phyloP scores from a whole-genome alignment of 37 sponge, comb jelly and placozoan genomes.

The Spongia lamella region DNA sequence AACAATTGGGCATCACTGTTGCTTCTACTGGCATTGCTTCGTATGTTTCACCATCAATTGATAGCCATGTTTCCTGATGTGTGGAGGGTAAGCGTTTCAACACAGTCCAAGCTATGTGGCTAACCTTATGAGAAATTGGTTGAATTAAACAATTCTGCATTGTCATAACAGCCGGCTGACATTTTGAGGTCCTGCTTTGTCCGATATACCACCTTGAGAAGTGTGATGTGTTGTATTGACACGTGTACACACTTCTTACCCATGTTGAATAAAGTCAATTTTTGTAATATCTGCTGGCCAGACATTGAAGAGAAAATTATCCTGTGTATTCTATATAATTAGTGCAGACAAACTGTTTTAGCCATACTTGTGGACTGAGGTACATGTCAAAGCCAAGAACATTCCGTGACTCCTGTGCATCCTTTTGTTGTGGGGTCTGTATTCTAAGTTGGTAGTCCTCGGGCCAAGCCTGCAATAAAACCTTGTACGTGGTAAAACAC shows the following conservation, averaged over 20 bases:
- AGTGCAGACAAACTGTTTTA: too few relatives aligned
- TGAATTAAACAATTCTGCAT: neutral
- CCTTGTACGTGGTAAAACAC: too few relatives aligned
- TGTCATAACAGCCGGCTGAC: neutral
- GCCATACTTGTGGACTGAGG: too few relatives aligned
- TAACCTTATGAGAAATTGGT: neutral
- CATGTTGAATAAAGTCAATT: slow-evolving; percentile 46
- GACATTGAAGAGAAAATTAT: neutral
- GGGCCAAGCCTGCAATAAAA: slow-evolving; percentile 44
- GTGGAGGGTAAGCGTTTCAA: neutral
- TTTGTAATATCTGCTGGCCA: slow-evolving; percentile 39
- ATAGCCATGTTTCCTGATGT: slow-evolving; percentile 50
- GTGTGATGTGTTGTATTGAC: neutral
- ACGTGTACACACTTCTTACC: slow-evolving; percentile 21
- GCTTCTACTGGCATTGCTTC: slow-evolving; percentile 55
- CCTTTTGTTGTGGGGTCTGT: slow-evolving; percentile 11
- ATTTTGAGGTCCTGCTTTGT: neutral
- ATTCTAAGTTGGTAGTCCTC: slow-evolving; percentile 21
- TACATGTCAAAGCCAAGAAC: too few relatives aligned
- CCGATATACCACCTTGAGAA: neutral
- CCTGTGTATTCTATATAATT: too few relatives aligned
- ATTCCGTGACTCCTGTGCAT: too few relatives aligned
- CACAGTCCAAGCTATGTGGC: neutral
- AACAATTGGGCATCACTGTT: slow-evolving; percentile 42
- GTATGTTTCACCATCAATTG: slow-evolving; percentile 70